A percentile compares a stretch with the other conserved stretches of the same genome.
Conservation (phyloP, 1,140 invertebrate species). For the Anagrus nilaparvatae region DNA sequence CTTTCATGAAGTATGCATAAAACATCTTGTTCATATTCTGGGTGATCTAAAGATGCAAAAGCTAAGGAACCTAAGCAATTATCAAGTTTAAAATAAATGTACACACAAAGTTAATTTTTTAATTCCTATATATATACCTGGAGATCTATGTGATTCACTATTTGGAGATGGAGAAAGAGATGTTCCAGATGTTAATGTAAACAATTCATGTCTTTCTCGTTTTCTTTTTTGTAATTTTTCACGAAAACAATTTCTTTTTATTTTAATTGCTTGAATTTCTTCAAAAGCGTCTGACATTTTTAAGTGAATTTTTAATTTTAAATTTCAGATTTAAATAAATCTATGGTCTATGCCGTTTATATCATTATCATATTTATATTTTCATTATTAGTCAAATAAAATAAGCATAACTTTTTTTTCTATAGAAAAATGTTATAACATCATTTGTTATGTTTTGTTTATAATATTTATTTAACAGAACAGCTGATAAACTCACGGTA, state of each 20-base stretch:
- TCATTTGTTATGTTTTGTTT: too few species aligned
- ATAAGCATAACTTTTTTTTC: too few species aligned
- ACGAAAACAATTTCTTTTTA: conserved; percentile 75
- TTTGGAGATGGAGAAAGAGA: conserved; percentile 29
- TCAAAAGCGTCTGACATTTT: conserved; percentile 67
- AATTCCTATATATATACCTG: too few species aligned
- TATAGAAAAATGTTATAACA: too few species aligned
- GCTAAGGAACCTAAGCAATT: conserved; percentile 21
- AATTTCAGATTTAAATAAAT: too few species aligned
- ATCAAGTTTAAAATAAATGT: too few species aligned
- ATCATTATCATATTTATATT: too few species aligned
- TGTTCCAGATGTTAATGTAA: conserved; percentile 34
- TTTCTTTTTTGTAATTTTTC: conserved; percentile 85
- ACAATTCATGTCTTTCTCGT: conserved; percentile 68
- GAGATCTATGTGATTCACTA: conserved; percentile 29
- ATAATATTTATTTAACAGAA: too few species aligned
- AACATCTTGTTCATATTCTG: conserved; percentile 41
- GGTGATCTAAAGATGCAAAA: conserved; percentile 27
- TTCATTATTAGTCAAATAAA: too few species aligned
- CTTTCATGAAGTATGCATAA: conserved; percentile 67
- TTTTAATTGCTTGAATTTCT: conserved; percentile 77
- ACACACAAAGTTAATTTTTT: conserved; percentile 14
- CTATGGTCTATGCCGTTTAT: too few species aligned
- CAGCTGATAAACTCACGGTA: too few species aligned
- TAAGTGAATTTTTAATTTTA: too few species aligned